phyloP scores from a whole-genome alignment of 2,113 vertebrate species.

The Prunella fulvescens region DNA sequence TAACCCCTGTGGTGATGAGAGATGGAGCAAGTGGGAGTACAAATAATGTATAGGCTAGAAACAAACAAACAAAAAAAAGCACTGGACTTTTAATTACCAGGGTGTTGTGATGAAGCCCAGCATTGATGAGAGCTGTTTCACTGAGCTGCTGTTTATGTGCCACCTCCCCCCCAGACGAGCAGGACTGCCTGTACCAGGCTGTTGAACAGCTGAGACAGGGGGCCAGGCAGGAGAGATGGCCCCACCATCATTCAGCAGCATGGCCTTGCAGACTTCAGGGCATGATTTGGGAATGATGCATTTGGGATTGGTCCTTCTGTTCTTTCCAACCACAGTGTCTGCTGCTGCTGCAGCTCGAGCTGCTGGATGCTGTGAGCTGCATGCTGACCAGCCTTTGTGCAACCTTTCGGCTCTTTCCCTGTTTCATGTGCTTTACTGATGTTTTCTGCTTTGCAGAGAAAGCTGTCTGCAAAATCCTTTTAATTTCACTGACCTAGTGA shows the following conservation, averaged over 20 bases:
- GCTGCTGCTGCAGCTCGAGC: not conserved
- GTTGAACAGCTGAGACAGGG: not conserved
- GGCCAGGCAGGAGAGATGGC: not conserved
- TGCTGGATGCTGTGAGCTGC: not conserved
- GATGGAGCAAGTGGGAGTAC: not conserved
- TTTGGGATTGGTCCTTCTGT: not conserved
- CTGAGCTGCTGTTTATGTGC: not conserved
- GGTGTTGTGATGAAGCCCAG: not conserved
- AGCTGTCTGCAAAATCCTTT: not conserved
- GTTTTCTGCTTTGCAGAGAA: not conserved
- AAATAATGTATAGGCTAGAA: not conserved
- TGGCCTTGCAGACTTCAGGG: not conserved
- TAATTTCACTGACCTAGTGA: not conserved
- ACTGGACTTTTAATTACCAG: not conserved
- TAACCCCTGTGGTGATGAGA: not conserved
- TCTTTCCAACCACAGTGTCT: not conserved
- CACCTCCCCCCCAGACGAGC: not conserved
- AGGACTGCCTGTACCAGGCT: not conserved
- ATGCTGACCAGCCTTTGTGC: accelerated
- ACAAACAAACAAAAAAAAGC: not conserved
- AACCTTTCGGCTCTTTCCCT: not conserved
- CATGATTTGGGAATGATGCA: not conserved
- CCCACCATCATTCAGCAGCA: accelerated
- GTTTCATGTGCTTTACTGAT: not conserved
- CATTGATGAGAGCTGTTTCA: not conserved